A percentile compares a stretch with the other conserved stretches of the same genome.
phyloP scores from a whole-genome alignment of 2,888 invertebrate species.

The Chaetogeoica ovagalla region DNA sequence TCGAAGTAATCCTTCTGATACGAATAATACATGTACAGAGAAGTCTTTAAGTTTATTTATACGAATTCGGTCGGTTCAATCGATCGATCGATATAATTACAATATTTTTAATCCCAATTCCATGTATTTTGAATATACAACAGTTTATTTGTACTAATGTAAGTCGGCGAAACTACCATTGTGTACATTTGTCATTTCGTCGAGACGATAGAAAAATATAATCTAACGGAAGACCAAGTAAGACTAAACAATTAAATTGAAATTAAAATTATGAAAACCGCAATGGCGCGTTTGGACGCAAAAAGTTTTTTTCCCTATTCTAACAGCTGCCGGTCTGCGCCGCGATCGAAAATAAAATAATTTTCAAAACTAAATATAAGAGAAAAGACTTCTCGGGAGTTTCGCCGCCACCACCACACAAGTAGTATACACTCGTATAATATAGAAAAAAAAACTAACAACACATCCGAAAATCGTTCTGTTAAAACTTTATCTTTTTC shows the following conservation, averaged over 20 bases:
- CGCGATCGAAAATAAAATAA: conserved; percentile 1
- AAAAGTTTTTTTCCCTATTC: not conserved
- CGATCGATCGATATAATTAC: too few relatives aligned
- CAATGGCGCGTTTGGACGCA: not conserved
- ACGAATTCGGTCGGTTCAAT: too few relatives aligned
- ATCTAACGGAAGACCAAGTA: not conserved
- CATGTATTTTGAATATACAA: too few relatives aligned
- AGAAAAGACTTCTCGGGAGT: not conserved
- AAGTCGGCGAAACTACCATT: too few relatives aligned
- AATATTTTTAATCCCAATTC: too few relatives aligned
- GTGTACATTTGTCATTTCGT: too few relatives aligned
- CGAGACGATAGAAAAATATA: not conserved
- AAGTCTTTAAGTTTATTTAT: too few relatives aligned
- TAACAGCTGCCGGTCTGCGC: too few relatives aligned
- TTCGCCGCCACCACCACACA: not conserved
- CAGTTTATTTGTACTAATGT: too few relatives aligned
- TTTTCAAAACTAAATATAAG: not conserved
- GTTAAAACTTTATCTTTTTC: not conserved
- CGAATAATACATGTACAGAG: too few relatives aligned
- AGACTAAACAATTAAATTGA: not conserved
- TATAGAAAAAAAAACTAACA: not conserved
- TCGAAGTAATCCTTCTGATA: too few relatives aligned
- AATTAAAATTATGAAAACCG: conserved; percentile 10
- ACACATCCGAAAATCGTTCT: conserved; percentile 26
- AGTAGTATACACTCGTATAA: too few relatives aligned